phyloP scores from a whole-genome alignment of 30 jellyfish, hydroid and myxozoan genomes.

The Calvadosia cruxmelitensis region DNA sequence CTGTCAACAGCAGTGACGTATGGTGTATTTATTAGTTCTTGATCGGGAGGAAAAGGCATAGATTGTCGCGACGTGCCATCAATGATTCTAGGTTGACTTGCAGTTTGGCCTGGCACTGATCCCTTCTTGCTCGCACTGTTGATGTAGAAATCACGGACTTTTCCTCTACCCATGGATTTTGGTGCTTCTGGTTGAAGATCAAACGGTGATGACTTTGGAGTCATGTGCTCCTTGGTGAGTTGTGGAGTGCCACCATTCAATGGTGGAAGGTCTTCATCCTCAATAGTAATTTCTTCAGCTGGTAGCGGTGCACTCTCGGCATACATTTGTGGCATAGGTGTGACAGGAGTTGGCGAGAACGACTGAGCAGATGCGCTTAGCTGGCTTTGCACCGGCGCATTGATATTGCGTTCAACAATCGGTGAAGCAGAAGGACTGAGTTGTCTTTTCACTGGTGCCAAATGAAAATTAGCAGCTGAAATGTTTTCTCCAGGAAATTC shows the following conservation, averaged over 20 bases:
- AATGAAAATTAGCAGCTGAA: neutral
- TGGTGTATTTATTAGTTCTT: conserved; percentile 50
- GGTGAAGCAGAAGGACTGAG: conserved; percentile 4
- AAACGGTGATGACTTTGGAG: neutral
- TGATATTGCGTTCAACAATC: neutral
- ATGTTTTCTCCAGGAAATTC: conserved; percentile 21
- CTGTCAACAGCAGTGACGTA: conserved; percentile 33
- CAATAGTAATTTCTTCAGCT: too few relatives aligned
- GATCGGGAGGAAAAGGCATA: conserved; percentile 61
- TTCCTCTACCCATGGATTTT: conserved; percentile 15
- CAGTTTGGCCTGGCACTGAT: neutral
- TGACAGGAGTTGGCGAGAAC: neutral
- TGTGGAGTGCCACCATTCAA: neutral
- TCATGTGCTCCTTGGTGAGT: neutral
- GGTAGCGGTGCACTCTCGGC: too few relatives aligned
- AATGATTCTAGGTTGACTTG: neutral
- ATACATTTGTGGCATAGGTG: too few relatives aligned
- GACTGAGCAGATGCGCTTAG: conserved; percentile 23
- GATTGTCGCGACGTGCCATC: conserved; percentile 7
- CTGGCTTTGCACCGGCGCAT: conserved; percentile 6
- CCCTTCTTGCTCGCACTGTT: neutral
- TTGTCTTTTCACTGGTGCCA: neutral
- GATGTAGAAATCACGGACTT: conserved; percentile 5
- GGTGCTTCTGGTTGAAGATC: neutral
- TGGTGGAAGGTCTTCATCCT: neutral